Conservation (phyloP, 2,888 invertebrate species). For the Cistogaster globosa region DNA sequence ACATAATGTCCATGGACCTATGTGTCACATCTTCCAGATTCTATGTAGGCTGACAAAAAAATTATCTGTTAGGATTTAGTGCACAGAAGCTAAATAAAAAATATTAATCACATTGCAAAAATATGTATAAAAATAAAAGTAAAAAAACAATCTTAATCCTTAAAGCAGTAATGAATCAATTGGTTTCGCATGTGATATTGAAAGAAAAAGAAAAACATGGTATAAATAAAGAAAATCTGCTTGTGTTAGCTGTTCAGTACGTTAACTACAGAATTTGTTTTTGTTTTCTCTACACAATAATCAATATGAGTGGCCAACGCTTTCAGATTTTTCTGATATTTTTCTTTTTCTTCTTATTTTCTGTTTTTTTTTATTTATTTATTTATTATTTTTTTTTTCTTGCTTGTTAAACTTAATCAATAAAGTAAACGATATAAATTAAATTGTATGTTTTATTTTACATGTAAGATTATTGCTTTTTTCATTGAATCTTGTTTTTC, state of each 20-base stretch:
- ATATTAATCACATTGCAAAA: background rate
- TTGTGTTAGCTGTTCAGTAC: constrained; percentile 22
- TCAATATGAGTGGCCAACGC: constrained; percentile 40
- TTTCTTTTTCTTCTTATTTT: background rate
- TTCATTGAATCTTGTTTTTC: constrained; percentile 11
- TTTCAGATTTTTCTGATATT: constrained; percentile 9
- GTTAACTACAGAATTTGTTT: background rate
- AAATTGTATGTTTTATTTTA: no score
- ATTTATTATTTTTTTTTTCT: no score
- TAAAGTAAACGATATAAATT: no score
- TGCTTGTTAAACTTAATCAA: constrained; percentile 35
- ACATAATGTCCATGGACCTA: no score
- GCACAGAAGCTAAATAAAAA: background rate
- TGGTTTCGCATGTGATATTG: constrained; percentile 59
- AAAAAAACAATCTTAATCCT: constrained; percentile 30
- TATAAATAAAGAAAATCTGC: constrained; percentile 49
- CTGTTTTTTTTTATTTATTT: no score
- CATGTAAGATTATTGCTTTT: no score
- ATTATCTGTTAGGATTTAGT: background rate
- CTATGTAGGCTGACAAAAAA: constrained; percentile 10
- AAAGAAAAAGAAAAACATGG: constrained; percentile 10
- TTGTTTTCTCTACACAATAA: background rate
- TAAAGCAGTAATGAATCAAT: constrained; percentile 62
- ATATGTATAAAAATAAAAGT: constrained; percentile 21
- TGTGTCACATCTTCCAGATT: background rate